These are phyloP conservation scores for Notolabrus celidotus DNA, from an alignment of 2,797 vertebrate genomes.

Conservation along the genomic window DNA sequence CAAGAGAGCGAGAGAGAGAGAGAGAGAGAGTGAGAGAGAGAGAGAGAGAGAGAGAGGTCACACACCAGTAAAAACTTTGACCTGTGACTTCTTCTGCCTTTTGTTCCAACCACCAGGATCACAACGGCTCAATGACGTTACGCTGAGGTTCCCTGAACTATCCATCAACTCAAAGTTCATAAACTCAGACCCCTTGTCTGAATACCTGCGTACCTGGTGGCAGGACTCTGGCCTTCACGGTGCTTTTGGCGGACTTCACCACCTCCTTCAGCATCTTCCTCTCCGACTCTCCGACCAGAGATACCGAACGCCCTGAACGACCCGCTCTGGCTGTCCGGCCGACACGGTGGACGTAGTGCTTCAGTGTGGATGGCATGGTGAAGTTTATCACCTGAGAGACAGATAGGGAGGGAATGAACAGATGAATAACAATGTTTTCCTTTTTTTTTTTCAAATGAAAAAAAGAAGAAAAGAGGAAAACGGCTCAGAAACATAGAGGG, in stretches of 20 bases:
- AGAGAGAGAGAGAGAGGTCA: neutral
- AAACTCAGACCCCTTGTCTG: neutral
- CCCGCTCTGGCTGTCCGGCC: slow-evolving; percentile 94
- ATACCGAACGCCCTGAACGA: slow-evolving; percentile 92
- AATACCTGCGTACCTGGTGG: slow-evolving; percentile 87
- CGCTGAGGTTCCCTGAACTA: neutral
- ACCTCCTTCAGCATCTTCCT: slow-evolving; percentile 96
- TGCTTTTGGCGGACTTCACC: slow-evolving; percentile 89
- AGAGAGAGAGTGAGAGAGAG: neutral
- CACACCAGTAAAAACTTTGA: neutral
- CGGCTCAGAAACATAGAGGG: too few relatives aligned
- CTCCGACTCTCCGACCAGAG: slow-evolving; percentile 94
- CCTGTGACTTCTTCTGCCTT: too few relatives aligned
- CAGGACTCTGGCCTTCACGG: slow-evolving; percentile 93
- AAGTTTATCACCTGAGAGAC: slow-evolving; percentile 96
- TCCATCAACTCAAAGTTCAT: neutral
- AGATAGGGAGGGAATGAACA: neutral
- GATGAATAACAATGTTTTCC: too few relatives aligned
- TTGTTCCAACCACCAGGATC: too few relatives aligned
- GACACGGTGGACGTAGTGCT: slow-evolving; percentile 97
- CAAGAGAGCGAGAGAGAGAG: too few relatives aligned
- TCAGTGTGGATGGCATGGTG: slow-evolving; percentile 96
- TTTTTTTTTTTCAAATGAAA: too few relatives aligned
- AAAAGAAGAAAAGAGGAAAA: too few relatives aligned
- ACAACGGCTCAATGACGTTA: too few relatives aligned